A percentile compares a stretch with the other conserved stretches of the same genome.
Evolutionary conservation across 2,797 vertebrate species (phyloP).

Genomic region (Poecilia wingei): DNA sequence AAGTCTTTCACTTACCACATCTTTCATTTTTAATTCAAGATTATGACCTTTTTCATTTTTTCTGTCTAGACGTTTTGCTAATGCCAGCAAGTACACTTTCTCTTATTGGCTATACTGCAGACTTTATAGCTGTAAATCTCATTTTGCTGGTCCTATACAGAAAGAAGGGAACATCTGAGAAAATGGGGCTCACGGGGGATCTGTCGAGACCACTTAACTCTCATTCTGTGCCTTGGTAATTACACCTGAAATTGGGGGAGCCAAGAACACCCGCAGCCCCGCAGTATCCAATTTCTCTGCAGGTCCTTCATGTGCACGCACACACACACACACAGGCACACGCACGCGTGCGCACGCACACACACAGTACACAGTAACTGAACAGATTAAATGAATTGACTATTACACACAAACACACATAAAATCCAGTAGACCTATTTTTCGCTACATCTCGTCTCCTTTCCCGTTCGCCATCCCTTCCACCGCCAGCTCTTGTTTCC

Average conservation of each 20-base stretch:
- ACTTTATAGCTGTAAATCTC: conserved; percentile 23
- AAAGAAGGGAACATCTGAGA: conserved; percentile 25
- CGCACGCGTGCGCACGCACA: background rate
- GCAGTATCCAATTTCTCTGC: conserved; percentile 54
- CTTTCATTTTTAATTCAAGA: background rate
- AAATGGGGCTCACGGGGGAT: conserved; percentile 36
- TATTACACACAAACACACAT: conserved; percentile 13
- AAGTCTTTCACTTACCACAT: background rate
- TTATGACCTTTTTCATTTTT: background rate
- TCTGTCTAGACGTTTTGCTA: background rate
- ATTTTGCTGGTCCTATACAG: conserved; percentile 18
- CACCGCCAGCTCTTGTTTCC: conserved; percentile 40
- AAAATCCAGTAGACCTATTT: conserved; percentile 37
- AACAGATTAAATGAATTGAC: conserved; percentile 14
- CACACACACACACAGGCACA: background rate
- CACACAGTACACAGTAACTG: background rate
- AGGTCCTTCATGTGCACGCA: conserved; percentile 13
- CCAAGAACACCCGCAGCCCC: conserved; percentile 47
- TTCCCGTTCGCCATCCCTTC: conserved; percentile 12
- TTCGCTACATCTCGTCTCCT: conserved; percentile 26
- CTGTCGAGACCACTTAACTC: conserved; percentile 68
- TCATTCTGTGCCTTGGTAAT: conserved; percentile 70
- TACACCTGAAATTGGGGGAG: conserved; percentile 74
- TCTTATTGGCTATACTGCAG: background rate
- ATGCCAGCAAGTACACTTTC: background rate